Percentiles rank a stretch among this genome's conserved stretches.
Conservation (phyloP, 2,113 vertebrate genomes). For the Meles meles region DNA sequence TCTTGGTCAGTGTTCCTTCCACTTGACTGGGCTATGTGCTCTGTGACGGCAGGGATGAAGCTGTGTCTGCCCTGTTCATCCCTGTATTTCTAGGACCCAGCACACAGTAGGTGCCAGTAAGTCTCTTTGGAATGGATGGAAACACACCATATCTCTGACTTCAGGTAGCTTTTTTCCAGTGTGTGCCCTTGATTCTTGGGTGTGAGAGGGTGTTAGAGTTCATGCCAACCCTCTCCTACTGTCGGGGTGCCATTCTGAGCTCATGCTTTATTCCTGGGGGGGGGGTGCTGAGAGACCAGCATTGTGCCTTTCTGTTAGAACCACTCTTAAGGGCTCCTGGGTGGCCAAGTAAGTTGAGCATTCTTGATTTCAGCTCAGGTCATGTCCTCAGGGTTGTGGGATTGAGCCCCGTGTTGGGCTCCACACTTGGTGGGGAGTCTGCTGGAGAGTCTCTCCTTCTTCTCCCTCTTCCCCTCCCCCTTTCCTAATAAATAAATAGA, state of each 20-base stretch:
- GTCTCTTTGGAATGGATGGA: not conserved
- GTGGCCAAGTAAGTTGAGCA: not conserved
- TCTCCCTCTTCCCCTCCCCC: not conserved
- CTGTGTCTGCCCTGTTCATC: not conserved
- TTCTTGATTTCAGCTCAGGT: not conserved
- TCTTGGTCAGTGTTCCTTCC: not conserved
- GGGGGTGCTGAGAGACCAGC: no score
- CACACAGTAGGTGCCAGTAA: not conserved
- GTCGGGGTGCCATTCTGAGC: not conserved
- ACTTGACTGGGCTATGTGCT: not conserved
- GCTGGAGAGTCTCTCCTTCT: not conserved
- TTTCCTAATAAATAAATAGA: not conserved
- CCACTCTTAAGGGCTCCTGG: not conserved
- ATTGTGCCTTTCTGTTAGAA: not conserved
- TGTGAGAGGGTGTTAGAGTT: not conserved
- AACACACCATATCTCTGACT: not conserved
- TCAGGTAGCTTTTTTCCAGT: not conserved
- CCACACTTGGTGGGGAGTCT: not conserved
- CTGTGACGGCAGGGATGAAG: not conserved
- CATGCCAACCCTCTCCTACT: not conserved
- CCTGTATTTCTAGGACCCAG: not conserved
- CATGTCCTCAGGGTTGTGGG: not conserved
- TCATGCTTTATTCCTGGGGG: not conserved
- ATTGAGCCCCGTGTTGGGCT: not conserved
- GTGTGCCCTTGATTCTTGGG: not conserved